Evolutionary conservation across 2,113 vertebrate genomes (phyloP).

Genomic region (Sialia sialis): DNA sequence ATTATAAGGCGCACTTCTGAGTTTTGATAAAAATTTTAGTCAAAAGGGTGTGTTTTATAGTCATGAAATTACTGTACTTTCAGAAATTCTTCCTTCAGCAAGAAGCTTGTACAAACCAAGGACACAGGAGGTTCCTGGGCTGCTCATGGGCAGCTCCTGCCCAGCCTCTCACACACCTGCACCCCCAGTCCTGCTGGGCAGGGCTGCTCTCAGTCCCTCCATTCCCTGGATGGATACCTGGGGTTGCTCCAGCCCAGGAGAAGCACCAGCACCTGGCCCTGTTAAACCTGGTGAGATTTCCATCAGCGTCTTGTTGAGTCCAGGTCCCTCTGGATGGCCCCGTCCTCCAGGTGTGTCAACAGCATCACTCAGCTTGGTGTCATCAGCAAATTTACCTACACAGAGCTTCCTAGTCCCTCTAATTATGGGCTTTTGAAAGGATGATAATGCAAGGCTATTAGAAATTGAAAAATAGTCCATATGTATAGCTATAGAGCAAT

Average conservation of each 20-base stretch:
- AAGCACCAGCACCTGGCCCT: neutral
- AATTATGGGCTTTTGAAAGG: neutral
- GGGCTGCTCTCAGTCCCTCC: neutral
- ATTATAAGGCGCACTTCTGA: no score
- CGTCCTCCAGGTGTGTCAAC: neutral
- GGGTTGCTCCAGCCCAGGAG: neutral
- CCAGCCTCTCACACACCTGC: neutral
- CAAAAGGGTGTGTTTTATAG: no score
- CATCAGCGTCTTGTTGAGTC: neutral
- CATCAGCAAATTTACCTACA: neutral
- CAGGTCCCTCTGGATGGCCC: neutral
- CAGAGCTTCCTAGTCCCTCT: neutral
- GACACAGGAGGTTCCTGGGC: neutral
- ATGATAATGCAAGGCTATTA: neutral
- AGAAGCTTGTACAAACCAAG: neutral
- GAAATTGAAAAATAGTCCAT: neutral
- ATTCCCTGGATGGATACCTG: no score
- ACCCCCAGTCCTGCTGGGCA: neutral
- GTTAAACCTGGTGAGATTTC: neutral
- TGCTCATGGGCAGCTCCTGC: neutral
- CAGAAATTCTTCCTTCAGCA: neutral
- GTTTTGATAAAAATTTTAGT: no score
- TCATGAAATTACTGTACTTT: neutral
- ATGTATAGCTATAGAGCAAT: neutral
- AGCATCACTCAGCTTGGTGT: neutral